Percentiles rank a stretch among this genome's conserved stretches.
Evolutionary conservation across 2,888 invertebrate species (phyloP).

Genomic region (Alsophila aescularia): DNA sequence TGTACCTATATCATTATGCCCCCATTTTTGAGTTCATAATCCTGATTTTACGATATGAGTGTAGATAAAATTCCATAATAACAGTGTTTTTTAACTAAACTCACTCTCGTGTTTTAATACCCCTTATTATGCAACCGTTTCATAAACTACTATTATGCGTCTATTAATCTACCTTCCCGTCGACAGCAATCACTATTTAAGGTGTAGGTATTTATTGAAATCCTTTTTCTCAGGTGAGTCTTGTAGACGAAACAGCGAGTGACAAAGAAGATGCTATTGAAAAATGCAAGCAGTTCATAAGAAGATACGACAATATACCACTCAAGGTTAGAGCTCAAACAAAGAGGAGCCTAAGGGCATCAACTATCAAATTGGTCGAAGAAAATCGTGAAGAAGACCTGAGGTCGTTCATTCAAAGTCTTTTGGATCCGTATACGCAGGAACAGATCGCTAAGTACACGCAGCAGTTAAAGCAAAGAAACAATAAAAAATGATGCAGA

Average conservation of each 20-base stretch:
- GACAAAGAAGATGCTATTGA: constrained; percentile 20
- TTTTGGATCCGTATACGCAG: constrained; percentile 86
- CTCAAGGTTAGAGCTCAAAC: constrained; percentile 76
- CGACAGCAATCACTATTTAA: too few species aligned
- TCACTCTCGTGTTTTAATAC: too few species aligned
- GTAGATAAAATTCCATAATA: too few species aligned
- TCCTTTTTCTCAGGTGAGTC: constrained; percentile 68
- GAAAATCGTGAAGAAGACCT: constrained; percentile 85
- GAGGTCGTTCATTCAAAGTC: constrained; percentile 79
- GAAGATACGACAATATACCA: constrained; percentile 85
- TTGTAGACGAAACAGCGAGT: constrained; percentile 88
- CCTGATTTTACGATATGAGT: too few species aligned
- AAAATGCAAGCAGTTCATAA: constrained; percentile 52
- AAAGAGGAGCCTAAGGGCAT: constrained; percentile 75
- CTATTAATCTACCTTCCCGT: too few species aligned
- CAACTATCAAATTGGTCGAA: constrained; percentile 74
- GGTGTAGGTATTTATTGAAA: not conserved
- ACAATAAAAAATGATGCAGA: not conserved
- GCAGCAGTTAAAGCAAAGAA: constrained; percentile 40
- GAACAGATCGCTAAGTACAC: constrained; percentile 86
- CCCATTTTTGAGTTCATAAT: too few species aligned
- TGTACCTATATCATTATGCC: too few species aligned
- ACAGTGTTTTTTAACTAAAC: too few species aligned
- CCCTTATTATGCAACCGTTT: too few species aligned
- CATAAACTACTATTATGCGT: too few species aligned